Percentiles rank a stretch among this genome's conserved stretches.
These are phyloP conservation scores for Alcis repandata DNA, from an alignment of 2,888 invertebrate species.

Conservation along the genomic window DNA sequence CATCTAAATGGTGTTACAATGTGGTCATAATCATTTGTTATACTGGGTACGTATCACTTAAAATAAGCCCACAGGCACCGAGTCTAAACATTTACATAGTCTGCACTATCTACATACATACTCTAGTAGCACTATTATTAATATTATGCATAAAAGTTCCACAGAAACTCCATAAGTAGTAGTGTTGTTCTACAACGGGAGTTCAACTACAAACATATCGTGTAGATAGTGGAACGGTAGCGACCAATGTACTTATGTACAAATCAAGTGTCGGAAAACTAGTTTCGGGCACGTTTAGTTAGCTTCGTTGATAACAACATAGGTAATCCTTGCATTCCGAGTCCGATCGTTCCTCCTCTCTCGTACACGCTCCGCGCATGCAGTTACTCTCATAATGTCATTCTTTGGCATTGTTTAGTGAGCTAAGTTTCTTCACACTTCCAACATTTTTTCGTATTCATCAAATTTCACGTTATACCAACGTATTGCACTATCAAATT, in stretches of 20 bases:
- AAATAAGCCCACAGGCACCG: constrained; percentile 62
- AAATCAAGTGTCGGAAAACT: constrained; percentile 44
- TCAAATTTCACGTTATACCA: constrained; percentile 56
- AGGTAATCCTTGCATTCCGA: constrained; percentile 69
- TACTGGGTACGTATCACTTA: constrained; percentile 61
- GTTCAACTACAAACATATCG: constrained; percentile 64
- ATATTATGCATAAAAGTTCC: constrained; percentile 81
- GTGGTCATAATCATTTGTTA: constrained; percentile 67
- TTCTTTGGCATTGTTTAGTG: constrained; percentile 86
- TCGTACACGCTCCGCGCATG: constrained; percentile 66
- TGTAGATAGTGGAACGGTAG: constrained; percentile 64
- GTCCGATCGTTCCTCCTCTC: constrained; percentile 67
- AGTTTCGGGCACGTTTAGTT: constrained; percentile 56
- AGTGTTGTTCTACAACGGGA: constrained; percentile 71
- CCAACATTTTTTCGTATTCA: constrained; percentile 54
- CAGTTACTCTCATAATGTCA: constrained; percentile 66
- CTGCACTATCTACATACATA: constrained; percentile 62
- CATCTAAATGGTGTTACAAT: constrained; percentile 77
- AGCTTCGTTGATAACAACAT: constrained; percentile 60
- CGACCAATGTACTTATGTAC: constrained; percentile 45
- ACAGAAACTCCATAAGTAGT: constrained; percentile 73
- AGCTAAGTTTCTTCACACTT: constrained; percentile 74
- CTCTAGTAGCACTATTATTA: constrained; percentile 77
- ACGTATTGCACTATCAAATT: constrained; percentile 74
- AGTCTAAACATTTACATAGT: constrained; percentile 65